A percentile compares a stretch with the other conserved stretches of the same genome.
Evolutionary conservation across 2,113 vertebrate genomes (phyloP).

Genomic region (Martes martes): DNA sequence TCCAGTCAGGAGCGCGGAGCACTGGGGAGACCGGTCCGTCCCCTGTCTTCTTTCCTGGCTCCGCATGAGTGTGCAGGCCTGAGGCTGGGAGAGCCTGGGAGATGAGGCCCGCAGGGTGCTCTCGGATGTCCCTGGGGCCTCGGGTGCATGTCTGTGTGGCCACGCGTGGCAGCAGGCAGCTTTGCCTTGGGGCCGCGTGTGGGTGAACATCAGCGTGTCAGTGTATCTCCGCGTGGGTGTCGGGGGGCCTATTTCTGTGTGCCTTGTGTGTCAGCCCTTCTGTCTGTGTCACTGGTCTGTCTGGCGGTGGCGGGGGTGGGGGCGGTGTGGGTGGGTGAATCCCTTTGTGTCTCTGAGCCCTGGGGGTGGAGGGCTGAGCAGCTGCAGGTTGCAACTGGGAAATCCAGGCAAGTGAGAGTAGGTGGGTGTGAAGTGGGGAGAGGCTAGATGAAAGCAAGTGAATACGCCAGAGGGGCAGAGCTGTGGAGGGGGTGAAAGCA

Average conservation of each 20-base stretch:
- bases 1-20: background rate
- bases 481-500: background rate
- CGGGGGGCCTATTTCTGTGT: slow-evolving; percentile 47
- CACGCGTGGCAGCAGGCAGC: background rate
- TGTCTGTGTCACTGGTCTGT: slow-evolving; percentile 54
- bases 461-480: background rate
- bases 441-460: background rate
- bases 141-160: background rate
- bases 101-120: background rate
- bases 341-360: slow-evolving; percentile 69
- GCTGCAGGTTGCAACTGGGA: slow-evolving; percentile 70
- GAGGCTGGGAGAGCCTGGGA: background rate
- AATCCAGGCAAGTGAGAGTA: slow-evolving; percentile 62
- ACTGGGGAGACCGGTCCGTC: background rate
- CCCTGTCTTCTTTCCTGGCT: background rate
- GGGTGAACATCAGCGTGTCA: background rate
- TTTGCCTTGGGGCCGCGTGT: background rate
- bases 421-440: slow-evolving; percentile 60
- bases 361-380: slow-evolving; percentile 66
- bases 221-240: slow-evolving; percentile 49
- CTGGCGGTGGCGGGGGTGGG: slow-evolving; percentile 17
- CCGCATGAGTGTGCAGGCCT: background rate
- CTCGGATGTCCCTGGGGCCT: background rate
- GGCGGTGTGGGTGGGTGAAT: slow-evolving; percentile 60
- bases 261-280: slow-evolving; percentile 54